Evolutionary conservation across 2,888 invertebrate species (phyloP), one percentile per base, ranked within the genome.

Genomic region (Patella ulyssiponensis): DNA sequence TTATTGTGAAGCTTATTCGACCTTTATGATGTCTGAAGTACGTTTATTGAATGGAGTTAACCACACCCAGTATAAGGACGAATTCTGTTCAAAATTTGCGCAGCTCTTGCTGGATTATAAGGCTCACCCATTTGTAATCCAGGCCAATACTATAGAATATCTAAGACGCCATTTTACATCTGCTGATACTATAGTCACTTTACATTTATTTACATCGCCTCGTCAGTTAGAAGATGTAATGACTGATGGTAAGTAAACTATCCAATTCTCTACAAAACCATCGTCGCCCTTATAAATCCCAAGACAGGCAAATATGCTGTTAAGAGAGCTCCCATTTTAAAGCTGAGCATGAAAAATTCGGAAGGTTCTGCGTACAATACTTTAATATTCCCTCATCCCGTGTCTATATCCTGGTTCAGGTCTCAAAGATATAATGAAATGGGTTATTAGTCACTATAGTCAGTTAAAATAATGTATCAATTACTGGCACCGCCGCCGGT

Each of bases 91-190:
- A 23, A 77, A 76, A 2, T 82, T 82, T 33, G 79, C 82, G 2
- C 74, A 81, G 20, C 75, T 82, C 64, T 53, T 82, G 12, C 77
- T 81, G 72, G 79, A 81, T 33, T 73, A 82, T 53, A 77, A 74
- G 5, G 81, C 77, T 2, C 80, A 81, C 73, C 83, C 83, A n/a
- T 83, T 80, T 64, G 83, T 83, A 56, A 81, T 83, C 9, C 83
- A 83, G 76, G 78, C 80, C 27, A 75, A 77, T 51, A 80, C 79
- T 20, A 78, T 77, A n/a, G 78, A 81, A 52, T 76, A 77, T 2
- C 77, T 83, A 64, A 76, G 83, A 71, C 73, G 83, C 4, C 77
- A 81, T 70, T 79, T 76, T 74, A 75, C 77, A 27, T 75, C 78
- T 3, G 77, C 52, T 1, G 74, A 80, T 74, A 79, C 81, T 54